phyloP scores from a whole-genome alignment of 1,140 invertebrate species.

The Pinna nobilis region DNA sequence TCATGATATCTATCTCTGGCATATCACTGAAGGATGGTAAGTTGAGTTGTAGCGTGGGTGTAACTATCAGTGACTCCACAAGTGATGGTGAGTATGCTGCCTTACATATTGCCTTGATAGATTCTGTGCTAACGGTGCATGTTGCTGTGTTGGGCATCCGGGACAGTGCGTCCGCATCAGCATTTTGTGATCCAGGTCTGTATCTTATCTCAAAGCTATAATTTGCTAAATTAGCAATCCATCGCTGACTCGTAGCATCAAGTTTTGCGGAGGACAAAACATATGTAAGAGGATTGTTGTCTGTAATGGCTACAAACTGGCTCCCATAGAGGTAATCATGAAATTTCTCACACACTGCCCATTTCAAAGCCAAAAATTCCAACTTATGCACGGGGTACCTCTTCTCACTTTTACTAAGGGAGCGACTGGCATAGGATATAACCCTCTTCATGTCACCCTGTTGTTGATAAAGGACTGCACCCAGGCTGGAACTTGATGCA shows the following conservation, averaged over 20 bases:
- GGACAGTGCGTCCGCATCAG: conserved; percentile 30
- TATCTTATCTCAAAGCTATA: conserved; percentile 37
- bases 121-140: too few species aligned
- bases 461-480: conserved; percentile 59
- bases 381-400: conserved; percentile 32
- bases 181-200: conserved; percentile 29
- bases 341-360: conserved; percentile 32
- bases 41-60: background rate
- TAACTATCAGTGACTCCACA: background rate
- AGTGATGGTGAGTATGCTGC: background rate
- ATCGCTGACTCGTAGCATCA: conserved; percentile 34
- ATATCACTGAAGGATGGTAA: background rate
- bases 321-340: conserved; percentile 15
- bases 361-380: conserved; percentile 35
- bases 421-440: conserved; percentile 36
- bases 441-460: conserved; percentile 21
- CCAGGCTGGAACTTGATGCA: conserved; percentile 43
- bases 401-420: conserved; percentile 20
- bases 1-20: background rate
- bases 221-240: conserved; percentile 16
- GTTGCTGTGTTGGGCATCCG: conserved; percentile 14
- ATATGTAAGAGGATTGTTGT: conserved; percentile 46
- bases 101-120: background rate
- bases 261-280: conserved; percentile 30
- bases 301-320: conserved; percentile 22